A percentile compares a stretch with the other conserved stretches of the same genome.
phyloP scores from a whole-genome alignment of 2,888 invertebrate genomes.

The Drosophila fulvimacula region DNA sequence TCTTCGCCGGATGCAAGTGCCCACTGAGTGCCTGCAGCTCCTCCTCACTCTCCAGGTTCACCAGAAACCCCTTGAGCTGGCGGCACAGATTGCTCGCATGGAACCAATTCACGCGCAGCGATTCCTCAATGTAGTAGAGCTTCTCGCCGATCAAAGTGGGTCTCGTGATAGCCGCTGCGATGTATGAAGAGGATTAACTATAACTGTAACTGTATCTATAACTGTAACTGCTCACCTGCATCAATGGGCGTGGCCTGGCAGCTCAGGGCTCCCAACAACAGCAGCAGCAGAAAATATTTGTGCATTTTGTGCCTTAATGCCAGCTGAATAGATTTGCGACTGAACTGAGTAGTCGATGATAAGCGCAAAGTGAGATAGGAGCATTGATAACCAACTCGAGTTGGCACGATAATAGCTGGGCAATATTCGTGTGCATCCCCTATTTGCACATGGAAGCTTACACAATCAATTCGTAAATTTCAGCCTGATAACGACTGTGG shows the following conservation, averaged over 20 bases:
- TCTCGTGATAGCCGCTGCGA: not conserved
- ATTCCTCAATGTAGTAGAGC: conserved; percentile 15
- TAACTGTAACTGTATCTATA: not conserved
- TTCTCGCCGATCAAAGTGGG: not conserved
- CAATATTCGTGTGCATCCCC: not conserved
- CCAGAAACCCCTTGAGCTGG: conserved; percentile 15
- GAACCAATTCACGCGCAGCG: conserved; percentile 21
- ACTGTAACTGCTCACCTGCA: not conserved
- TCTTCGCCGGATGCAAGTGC: conserved; percentile 15
- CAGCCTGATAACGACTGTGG: no score
- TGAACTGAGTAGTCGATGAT: conserved; percentile 9
- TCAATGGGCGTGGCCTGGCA: not conserved
- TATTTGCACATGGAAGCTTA: not conserved
- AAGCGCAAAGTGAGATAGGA: conserved; percentile 7
- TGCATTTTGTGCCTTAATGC: not conserved
- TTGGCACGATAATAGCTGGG: not conserved
- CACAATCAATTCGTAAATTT: not conserved
- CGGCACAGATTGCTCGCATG: conserved; percentile 15
- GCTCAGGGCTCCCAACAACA: not conserved
- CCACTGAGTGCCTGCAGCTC: conserved; percentile 13
- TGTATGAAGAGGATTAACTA: not conserved
- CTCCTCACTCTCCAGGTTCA: conserved; percentile 2
- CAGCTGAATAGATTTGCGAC: not conserved
- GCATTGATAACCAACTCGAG: conserved; percentile 1
- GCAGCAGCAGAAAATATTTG: not conserved